Evolutionary conservation across 2,797 vertebrate genomes (phyloP).

Genomic region (Sebastes matsubarae): DNA sequence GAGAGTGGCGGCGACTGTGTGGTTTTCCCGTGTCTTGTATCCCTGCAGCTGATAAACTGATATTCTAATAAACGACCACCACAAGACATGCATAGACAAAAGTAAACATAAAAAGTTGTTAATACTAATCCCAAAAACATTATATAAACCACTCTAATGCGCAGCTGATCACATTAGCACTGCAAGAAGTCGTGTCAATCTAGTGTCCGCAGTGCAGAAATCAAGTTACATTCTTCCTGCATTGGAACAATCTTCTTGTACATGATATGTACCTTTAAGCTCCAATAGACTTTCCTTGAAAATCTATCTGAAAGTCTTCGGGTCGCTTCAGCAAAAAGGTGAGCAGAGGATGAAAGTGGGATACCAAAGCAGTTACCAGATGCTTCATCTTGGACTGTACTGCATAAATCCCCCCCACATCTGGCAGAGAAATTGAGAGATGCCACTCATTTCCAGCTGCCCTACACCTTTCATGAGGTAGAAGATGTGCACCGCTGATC

Average conservation of each 20-base stretch:
- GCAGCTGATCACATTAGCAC: constrained; percentile 8
- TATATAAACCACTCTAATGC: constrained; percentile 32
- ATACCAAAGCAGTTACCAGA: constrained; percentile 68
- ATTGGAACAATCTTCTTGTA: not conserved
- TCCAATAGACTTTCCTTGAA: constrained; percentile 13
- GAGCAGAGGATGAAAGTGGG: constrained; percentile 40
- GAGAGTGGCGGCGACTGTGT: too few species aligned
- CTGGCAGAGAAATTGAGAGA: constrained; percentile 71
- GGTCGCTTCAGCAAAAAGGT: constrained; percentile 36
- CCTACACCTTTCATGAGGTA: constrained; percentile 48
- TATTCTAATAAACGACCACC: not conserved
- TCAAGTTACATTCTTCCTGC: not conserved
- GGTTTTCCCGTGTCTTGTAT: too few species aligned
- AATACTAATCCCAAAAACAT: constrained; percentile 10
- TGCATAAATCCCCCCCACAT: constrained; percentile 67
- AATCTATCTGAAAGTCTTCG: constrained; percentile 14
- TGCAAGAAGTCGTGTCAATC: not conserved
- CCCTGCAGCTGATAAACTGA: too few species aligned
- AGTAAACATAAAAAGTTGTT: not conserved
- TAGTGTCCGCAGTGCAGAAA: not conserved
- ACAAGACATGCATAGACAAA: not conserved
- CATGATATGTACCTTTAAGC: not conserved
- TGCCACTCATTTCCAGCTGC: constrained; percentile 58
- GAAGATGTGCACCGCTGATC: constrained; percentile 57
- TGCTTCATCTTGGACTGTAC: constrained; percentile 47